Evolutionary conservation across 2,113 vertebrate species (phyloP).

Genomic region (Labeo rohita): DNA sequence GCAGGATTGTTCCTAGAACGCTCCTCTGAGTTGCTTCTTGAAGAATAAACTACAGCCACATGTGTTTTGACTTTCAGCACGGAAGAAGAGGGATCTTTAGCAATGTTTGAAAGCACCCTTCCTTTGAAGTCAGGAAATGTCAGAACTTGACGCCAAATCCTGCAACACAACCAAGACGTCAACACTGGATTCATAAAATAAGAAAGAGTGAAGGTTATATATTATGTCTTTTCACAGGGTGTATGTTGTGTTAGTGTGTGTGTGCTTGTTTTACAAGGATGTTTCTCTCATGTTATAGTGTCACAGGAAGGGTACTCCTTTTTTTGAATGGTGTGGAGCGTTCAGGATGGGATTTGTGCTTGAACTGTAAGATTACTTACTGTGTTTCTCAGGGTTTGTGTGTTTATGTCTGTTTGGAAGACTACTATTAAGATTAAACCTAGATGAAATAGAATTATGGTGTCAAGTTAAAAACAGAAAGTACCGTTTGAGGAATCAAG

Average conservation of each 20-base stretch:
- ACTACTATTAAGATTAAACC: background rate
- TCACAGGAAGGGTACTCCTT: background rate
- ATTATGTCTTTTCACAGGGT: background rate
- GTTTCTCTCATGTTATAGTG: background rate
- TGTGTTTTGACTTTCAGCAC: background rate
- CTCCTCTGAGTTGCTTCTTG: background rate
- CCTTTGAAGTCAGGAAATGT: background rate
- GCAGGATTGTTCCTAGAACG: background rate
- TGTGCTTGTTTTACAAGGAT: background rate
- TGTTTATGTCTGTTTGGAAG: background rate
- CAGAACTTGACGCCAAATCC: background rate
- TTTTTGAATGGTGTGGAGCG: background rate
- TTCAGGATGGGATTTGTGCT: background rate
- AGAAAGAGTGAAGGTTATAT: background rate
- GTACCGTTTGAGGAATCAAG: background rate
- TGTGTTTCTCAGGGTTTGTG: conserved; percentile 27
- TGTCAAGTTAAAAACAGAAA: background rate
- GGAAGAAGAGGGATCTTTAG: background rate
- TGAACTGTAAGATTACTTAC: conserved; percentile 9
- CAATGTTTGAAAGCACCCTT: background rate
- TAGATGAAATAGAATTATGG: background rate
- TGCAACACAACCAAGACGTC: background rate
- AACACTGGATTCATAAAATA: background rate
- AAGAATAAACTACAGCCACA: background rate
- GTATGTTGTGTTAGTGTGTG: background rate